Percentiles rank a stretch among this genome's conserved stretches.
Evolutionary conservation across 2,888 invertebrate genomes (phyloP).

Genomic region (Galerucella pusilla): DNA sequence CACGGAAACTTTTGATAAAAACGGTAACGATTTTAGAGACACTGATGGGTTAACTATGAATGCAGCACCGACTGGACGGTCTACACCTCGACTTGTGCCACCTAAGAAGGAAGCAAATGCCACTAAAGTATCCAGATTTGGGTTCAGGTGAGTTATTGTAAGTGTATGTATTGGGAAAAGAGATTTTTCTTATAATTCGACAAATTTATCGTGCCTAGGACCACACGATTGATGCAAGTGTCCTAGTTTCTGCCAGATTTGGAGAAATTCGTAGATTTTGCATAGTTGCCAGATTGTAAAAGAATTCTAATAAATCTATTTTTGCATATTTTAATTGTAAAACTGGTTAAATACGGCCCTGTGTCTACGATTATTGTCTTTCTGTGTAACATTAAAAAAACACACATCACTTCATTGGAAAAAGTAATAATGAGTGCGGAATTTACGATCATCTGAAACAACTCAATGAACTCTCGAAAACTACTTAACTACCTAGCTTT

Average conservation of each 20-base stretch:
- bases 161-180: not conserved
- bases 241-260: too few species aligned
- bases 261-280: too few species aligned
- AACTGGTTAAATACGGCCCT: too few species aligned
- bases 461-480: slow-evolving; percentile 19
- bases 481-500: slow-evolving; percentile 21
- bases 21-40: slow-evolving; percentile 59
- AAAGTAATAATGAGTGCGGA: not conserved
- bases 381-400: not conserved
- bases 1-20: slow-evolving; percentile 63
- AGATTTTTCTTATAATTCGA: too few species aligned
- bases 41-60: slow-evolving; percentile 59
- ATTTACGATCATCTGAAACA: slow-evolving; percentile 2
- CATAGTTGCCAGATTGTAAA: too few species aligned
- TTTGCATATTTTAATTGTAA: too few species aligned
- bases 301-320: too few species aligned
- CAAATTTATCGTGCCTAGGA: too few species aligned
- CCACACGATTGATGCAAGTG: too few species aligned
- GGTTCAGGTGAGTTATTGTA: slow-evolving; percentile 72
- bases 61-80: slow-evolving; percentile 69
- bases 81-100: slow-evolving; percentile 73
- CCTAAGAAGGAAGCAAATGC: slow-evolving; percentile 76
- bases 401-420: not conserved
- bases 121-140: slow-evolving; percentile 79
- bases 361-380: too few species aligned